Evolutionary conservation across 2,113 vertebrate genomes (phyloP).

Genomic region (Calidris pygmaea): DNA sequence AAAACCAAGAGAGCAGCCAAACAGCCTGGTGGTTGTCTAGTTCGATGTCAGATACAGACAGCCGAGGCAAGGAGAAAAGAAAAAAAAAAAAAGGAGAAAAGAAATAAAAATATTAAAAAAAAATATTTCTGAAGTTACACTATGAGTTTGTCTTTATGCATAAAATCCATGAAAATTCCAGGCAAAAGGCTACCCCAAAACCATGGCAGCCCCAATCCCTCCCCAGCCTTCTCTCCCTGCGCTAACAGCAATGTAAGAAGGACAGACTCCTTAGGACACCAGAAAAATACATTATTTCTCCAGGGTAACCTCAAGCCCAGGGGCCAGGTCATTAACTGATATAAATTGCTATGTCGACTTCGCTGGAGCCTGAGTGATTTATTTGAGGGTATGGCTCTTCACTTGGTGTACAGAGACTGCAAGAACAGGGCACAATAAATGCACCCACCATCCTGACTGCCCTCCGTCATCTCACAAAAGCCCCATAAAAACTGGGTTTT

Average conservation of each 20-base stretch:
- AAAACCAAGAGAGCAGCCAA: background rate
- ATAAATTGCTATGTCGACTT: background rate
- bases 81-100: background rate
- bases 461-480: slow-evolving; percentile 21
- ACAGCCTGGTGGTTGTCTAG: background rate
- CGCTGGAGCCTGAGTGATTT: background rate
- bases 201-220: background rate
- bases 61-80: background rate
- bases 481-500: slow-evolving; percentile 51
- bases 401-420: background rate
- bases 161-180: background rate
- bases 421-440: background rate
- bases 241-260: background rate
- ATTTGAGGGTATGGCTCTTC: background rate
- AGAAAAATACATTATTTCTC: background rate
- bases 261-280: background rate
- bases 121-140: background rate
- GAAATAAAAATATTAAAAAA: background rate
- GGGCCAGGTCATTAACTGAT: background rate
- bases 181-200: background rate
- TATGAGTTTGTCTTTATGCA: background rate
- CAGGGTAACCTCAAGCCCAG: background rate
- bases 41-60: background rate
- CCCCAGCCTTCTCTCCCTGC: accelerated
- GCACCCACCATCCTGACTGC: background rate